Conservation (phyloP, 2,113 vertebrate genomes). For the Hemiprocne comata region DNA sequence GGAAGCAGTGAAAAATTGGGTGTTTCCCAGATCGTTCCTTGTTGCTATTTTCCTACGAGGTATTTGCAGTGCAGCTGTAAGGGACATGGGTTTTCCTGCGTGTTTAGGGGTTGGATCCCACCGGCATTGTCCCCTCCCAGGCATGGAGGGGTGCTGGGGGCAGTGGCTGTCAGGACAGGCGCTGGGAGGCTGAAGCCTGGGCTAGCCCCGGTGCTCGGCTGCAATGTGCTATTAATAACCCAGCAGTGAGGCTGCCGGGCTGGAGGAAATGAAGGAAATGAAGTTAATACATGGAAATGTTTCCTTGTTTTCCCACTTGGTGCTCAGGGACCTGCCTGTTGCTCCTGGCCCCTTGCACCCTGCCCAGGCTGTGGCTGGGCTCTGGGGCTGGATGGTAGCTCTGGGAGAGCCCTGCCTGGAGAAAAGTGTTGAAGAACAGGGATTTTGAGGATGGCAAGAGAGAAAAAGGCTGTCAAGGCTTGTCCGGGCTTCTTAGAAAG, state of each 20-base stretch:
- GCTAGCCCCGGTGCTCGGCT: not conserved
- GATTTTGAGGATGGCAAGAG: not conserved
- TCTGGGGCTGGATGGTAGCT: not conserved
- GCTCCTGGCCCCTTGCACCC: not conserved
- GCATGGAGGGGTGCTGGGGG: not conserved
- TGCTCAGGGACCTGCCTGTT: not conserved
- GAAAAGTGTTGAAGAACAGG: rapidly evolving
- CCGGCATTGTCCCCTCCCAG: rapidly evolving
- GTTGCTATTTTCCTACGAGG: rapidly evolving
- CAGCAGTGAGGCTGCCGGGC: not conserved
- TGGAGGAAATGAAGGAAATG: slow-evolving; percentile 36
- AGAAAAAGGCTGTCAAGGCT: not conserved
- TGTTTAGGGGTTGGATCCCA: not conserved
- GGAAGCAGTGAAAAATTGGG: not conserved
- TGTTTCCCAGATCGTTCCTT: not conserved
- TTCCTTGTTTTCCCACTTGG: slow-evolving; percentile 38
- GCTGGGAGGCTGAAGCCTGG: not conserved
- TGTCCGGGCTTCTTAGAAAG: not conserved
- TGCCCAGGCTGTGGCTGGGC: not conserved
- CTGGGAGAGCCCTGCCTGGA: not conserved
- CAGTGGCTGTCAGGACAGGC: no score
- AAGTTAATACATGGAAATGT: slow-evolving; percentile 58
- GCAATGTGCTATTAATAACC: slow-evolving; percentile 9
- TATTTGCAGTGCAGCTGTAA: not conserved
- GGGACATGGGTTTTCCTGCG: rapidly evolving